Evolutionary conservation across 2,113 vertebrate species (phyloP), one percentile per base, ranked within the genome.

Genomic region (Apodemus sylvaticus): DNA sequence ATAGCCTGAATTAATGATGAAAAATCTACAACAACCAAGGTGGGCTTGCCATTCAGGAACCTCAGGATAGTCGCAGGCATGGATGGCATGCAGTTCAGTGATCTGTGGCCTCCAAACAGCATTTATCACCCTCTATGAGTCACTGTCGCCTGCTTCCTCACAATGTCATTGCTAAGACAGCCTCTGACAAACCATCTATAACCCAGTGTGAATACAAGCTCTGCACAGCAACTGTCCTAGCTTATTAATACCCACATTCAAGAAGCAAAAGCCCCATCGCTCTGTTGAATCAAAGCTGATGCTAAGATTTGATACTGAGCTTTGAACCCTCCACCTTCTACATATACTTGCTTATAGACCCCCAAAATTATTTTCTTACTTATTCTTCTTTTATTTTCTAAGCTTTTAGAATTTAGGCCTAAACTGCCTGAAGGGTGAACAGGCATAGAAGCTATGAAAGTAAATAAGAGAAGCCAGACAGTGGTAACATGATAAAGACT

Each of bases 401-500:
- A 86, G 17, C 62, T 78, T 93, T 71, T 29, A 93, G 22, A 64
- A 81, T 58, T 89, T 74, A 94, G 73, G 51, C 70, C 26, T n/a
- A 91, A 87, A 48, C n/a, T 81, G 48, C 42, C 64, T 78, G 55
- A 82, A 13, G 93, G 42, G 58, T 31, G 51, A 73, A 16, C 17
- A 45, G 31, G 42, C 58, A 22, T 14, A 58, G 86, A 24, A 86
- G 34, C 29, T 86, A 31, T 22, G 12, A n/a, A 3, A 89, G 42
- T 58, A 95, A 91, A 89, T 62, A 55, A 90, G 22, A 95, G 73
- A 94, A 89, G 7, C 78, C 77, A n/a, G 22, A 87, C n/a, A 89
- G 22, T 3, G 34, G 62, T 71, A 83, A 58, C 4, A 86, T 7
- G 66, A 71, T 45, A 42, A 96, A 93, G 62, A 77, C 22, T 62